Percentiles rank a stretch among this genome's conserved stretches.
phyloP scores from a whole-genome alignment of 1,140 invertebrate genomes.

The Ganaspis sp. region DNA sequence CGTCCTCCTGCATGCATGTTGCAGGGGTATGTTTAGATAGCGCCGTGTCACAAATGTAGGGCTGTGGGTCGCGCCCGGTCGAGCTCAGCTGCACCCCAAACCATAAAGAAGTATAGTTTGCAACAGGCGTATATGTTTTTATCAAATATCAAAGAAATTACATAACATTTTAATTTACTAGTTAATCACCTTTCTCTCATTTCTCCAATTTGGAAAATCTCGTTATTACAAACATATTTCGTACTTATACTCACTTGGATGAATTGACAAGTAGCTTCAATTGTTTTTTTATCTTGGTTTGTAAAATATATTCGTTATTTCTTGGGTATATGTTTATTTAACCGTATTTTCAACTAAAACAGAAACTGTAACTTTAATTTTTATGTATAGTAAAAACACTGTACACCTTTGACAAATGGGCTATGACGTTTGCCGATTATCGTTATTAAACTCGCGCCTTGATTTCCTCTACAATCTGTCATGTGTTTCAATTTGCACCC shows the following conservation, averaged over 20 bases:
- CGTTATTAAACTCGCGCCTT: not conserved
- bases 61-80: slow-evolving; percentile 74
- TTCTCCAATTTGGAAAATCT: too few species aligned
- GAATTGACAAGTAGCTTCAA: too few species aligned
- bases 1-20: slow-evolving; percentile 45
- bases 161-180: too few species aligned
- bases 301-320: not conserved
- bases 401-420: not conserved
- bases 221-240: too few species aligned
- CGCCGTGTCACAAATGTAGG: slow-evolving; percentile 73
- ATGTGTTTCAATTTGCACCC: not conserved
- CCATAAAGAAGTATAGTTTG: not conserved
- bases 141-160: too few species aligned
- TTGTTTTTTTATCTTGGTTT: too few species aligned
- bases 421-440: not conserved
- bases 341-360: not conserved
- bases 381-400: not conserved
- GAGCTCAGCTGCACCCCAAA: slow-evolving; percentile 70
- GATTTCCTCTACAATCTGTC: not conserved
- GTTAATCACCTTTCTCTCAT: too few species aligned
- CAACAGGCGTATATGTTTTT: too few species aligned
- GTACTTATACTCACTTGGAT: too few species aligned
- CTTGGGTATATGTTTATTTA: not conserved
- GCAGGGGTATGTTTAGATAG: slow-evolving; percentile 55
- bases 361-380: not conserved